These are phyloP conservation scores for Corythucha ciliata DNA, from an alignment of 2,888 invertebrate genomes.

Conservation along the genomic window DNA sequence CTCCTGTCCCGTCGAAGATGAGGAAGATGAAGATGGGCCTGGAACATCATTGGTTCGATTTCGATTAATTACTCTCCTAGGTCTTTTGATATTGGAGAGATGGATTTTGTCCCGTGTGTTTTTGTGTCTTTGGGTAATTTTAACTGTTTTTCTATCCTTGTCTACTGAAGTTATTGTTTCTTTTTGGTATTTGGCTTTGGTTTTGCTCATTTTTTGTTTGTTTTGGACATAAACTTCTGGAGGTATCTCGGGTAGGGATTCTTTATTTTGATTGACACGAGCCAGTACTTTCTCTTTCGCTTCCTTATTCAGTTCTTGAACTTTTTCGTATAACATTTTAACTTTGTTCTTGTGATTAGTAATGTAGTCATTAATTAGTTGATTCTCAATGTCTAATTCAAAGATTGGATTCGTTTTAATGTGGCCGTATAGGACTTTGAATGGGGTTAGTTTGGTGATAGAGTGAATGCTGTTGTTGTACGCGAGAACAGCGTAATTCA, in stretches of 20 bases:
- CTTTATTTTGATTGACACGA: neutral
- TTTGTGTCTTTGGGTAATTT: constrained; percentile 10
- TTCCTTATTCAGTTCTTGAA: neutral
- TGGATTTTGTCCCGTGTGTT: constrained; percentile 10
- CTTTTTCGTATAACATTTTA: neutral
- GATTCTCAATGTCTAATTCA: constrained; percentile 3
- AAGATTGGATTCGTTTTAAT: neutral
- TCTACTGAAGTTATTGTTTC: neutral
- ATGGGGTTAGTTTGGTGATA: constrained; percentile 1
- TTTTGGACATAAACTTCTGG: constrained; percentile 1
- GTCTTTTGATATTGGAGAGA: neutral
- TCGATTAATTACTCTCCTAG: too few relatives aligned
- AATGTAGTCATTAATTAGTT: constrained; percentile 6
- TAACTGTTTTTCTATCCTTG: neutral
- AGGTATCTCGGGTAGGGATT: constrained; percentile 1
- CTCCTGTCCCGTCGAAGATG: too few relatives aligned
- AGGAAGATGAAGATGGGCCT: too few relatives aligned
- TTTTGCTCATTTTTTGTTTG: constrained; percentile 5
- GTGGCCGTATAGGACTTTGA: constrained; percentile 10
- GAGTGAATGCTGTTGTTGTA: constrained; percentile 21
- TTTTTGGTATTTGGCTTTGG: constrained; percentile 6
- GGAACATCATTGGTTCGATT: too few relatives aligned
- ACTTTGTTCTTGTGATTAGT: constrained; percentile 2
- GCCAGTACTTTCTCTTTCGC: constrained; percentile 4
- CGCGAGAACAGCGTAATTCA: constrained; percentile 16